These are phyloP conservation scores for Troides helena DNA, from an alignment of 2,888 invertebrate species.

Conservation along the genomic window DNA sequence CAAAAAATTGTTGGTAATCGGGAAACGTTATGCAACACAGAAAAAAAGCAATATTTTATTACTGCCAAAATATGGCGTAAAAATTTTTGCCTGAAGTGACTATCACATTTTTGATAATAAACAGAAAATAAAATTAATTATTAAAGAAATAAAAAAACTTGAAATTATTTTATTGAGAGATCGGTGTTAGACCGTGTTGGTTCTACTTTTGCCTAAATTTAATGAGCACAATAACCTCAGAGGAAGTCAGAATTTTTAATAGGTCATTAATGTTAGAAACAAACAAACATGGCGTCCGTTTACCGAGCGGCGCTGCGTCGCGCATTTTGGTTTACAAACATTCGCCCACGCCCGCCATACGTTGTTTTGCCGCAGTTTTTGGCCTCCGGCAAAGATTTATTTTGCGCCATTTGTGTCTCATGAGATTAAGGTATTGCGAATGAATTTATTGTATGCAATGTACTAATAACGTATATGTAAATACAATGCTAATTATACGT, in stretches of 20 bases:
- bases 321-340: slow-evolving; percentile 35
- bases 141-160: too few species aligned
- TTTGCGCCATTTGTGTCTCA: slow-evolving; percentile 12
- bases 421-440: slow-evolving; percentile 21
- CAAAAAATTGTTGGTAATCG: too few species aligned
- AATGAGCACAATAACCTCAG: neutral
- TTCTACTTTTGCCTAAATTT: neutral
- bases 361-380: slow-evolving; percentile 28
- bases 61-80: too few species aligned
- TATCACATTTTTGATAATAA: too few species aligned
- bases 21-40: too few species aligned
- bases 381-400: slow-evolving; percentile 21
- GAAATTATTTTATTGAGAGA: too few species aligned
- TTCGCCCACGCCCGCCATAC: slow-evolving; percentile 26
- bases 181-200: too few species aligned
- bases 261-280: slow-evolving; percentile 11
- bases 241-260: slow-evolving; percentile 4
- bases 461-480: neutral
- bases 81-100: too few species aligned
- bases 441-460: slow-evolving; percentile 3
- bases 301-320: slow-evolving; percentile 7
- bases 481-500: too few species aligned
- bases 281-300: slow-evolving; percentile 19
- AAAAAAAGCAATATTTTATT: too few species aligned
- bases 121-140: too few species aligned